Base-by-base conservation (phyloP, 2,888 invertebrate species). In the Kryphioiulus occultus region DNA sequence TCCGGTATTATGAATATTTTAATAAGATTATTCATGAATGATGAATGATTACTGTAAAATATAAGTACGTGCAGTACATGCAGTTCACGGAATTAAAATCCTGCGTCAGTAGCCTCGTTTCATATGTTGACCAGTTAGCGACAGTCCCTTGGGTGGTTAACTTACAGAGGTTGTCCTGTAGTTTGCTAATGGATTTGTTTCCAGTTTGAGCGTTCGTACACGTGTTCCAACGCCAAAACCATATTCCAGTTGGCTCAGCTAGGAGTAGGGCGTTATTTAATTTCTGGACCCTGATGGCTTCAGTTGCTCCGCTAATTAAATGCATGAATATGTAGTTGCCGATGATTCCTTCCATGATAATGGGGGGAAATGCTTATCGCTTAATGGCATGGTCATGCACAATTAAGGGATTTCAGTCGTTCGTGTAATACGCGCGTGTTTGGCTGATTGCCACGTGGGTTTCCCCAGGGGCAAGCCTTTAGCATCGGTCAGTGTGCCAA, bases 191-290 rank as follows among this genome's bases (percentile, higher is more conserved):
- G 35, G 35, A 35, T 35, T 35, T 35, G 35, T 7, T 35, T 15
- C 17, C 15, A 47, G n/a, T 59, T 22, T n/a, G 22, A 22, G 59
- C 59, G 59, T 59, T n/a, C 19, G 22, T n/a, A 47, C 59, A 59
- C 59, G 59, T 59, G 59, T 59, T 22, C 22, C 9, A 59, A 59
- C 59, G 59, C 59, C 22, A n/a, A 59, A 59, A 22, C 22, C 59
- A 22, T 59, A 7, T 0, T 22, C 7, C 59, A n/a, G 35, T 2
- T 7, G 7, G 7, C 35, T 2, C 35, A 4, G 35, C 7, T 7
- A 35, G n/a, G n/a, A n/a, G n/a, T n/a, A n/a, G n/a, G 59, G 59
- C 59, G 59, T 59, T 59, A 59, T 59, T 59, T 59, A 59, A 59
- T 59, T 59, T 59, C 59, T 59, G 59, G 59, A 59, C 59, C 7